Percentiles rank a stretch among this genome's conserved stretches.
Conservation (phyloP, 2,888 invertebrate genomes). For the Proisotoma minuta region DNA sequence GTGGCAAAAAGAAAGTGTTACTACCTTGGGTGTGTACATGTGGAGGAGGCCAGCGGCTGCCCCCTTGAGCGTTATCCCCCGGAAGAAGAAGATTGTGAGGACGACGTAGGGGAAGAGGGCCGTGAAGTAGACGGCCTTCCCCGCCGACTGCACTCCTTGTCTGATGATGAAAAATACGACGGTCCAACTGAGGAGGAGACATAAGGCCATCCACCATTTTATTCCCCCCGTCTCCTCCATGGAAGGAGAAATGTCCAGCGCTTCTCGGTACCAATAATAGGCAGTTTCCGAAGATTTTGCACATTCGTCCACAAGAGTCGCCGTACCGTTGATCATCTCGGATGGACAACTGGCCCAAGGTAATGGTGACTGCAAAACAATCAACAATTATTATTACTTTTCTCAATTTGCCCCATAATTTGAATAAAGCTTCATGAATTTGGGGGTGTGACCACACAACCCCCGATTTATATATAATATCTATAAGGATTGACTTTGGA, state of each 20-base stretch:
- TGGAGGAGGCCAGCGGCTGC: constrained; percentile 79
- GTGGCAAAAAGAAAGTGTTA: no score
- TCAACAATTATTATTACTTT: no score
- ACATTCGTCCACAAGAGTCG: constrained; percentile 63
- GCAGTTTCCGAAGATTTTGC: constrained; percentile 78
- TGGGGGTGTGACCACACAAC: no score
- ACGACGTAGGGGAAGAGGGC: constrained; percentile 92
- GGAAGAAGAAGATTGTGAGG: constrained; percentile 86
- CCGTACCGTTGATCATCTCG: constrained; percentile 59
- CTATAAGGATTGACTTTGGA: no score
- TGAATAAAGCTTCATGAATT: no score
- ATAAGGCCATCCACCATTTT: constrained; percentile 88
- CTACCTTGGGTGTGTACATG: constrained; percentile 88
- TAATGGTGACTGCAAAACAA: constrained; percentile 62
- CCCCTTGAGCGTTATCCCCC: constrained; percentile 81
- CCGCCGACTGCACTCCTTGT: constrained; percentile 94
- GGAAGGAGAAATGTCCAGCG: constrained; percentile 78
- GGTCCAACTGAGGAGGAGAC: constrained; percentile 80
- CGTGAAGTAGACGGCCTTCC: constrained; percentile 93
- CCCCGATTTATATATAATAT: no score
- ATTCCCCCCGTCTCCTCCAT: constrained; percentile 80
- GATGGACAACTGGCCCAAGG: constrained; percentile 80
- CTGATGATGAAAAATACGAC: constrained; percentile 91
- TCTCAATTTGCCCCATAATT: no score
- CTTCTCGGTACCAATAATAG: constrained; percentile 88